These are phyloP conservation scores for Microctonus brassicae DNA, from an alignment of 2,888 invertebrate species.

Conservation along the genomic window DNA sequence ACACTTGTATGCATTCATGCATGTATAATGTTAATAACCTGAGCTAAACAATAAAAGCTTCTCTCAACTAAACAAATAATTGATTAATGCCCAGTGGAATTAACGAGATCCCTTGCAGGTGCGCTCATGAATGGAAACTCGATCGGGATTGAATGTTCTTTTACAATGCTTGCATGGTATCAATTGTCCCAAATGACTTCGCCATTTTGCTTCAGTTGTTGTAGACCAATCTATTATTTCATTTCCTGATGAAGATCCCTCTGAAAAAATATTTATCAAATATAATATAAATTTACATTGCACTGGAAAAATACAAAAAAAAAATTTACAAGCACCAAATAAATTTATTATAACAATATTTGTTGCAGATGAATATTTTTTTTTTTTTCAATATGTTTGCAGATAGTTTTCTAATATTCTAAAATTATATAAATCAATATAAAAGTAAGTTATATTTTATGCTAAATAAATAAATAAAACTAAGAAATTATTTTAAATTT, in stretches of 20 bases:
- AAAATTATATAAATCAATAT: too few species aligned
- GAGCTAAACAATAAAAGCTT: not conserved
- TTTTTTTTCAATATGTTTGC: too few species aligned
- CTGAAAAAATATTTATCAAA: constrained; percentile 41
- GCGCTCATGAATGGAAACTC: constrained; percentile 73
- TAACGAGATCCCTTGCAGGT: constrained; percentile 69
- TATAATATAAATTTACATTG: too few species aligned
- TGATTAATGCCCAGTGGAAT: not conserved
- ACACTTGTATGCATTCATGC: not conserved
- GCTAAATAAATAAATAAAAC: too few species aligned
- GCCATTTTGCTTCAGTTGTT: constrained; percentile 71
- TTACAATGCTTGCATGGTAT: constrained; percentile 74
- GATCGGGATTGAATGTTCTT: constrained; percentile 76
- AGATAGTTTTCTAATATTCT: too few species aligned
- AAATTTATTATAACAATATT: too few species aligned
- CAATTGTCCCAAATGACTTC: constrained; percentile 71
- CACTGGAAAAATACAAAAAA: too few species aligned
- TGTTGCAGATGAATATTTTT: too few species aligned
- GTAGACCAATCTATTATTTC: constrained; percentile 56
- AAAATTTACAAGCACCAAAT: too few species aligned
- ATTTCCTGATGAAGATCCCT: constrained; percentile 46
- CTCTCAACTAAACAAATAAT: not conserved
- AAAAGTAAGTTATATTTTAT: too few species aligned
- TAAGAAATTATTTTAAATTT: too few species aligned
- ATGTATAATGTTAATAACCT: not conserved